phyloP scores from a whole-genome alignment of 2,113 vertebrate species.

The Poeciliopsis prolifica region DNA sequence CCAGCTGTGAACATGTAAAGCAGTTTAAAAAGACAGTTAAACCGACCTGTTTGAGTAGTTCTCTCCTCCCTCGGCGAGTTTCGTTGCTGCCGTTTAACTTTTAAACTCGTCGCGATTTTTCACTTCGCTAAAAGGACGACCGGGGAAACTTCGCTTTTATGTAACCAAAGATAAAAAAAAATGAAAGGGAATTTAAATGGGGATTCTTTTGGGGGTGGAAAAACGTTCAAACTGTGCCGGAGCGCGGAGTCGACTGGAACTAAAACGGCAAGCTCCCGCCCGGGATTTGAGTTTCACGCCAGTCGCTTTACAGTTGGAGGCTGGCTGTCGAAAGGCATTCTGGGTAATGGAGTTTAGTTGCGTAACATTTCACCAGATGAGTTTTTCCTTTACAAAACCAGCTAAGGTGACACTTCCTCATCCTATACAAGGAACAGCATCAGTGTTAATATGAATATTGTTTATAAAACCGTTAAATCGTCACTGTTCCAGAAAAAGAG shows the following conservation, averaged over 20 bases:
- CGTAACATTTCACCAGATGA: neutral
- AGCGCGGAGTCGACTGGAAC: accelerated
- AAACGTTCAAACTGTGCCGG: neutral
- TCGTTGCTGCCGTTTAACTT: neutral
- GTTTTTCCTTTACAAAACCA: neutral
- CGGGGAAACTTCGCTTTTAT: neutral
- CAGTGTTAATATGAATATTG: neutral
- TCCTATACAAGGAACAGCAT: too few species aligned
- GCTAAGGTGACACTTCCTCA: neutral
- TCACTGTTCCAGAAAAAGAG: neutral
- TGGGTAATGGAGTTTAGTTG: slow-evolving; percentile 62
- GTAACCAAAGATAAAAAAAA: neutral
- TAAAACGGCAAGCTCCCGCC: slow-evolving; percentile 62
- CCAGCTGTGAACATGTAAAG: neutral
- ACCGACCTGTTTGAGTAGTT: slow-evolving; percentile 58
- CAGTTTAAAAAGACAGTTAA: neutral
- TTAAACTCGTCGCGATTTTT: neutral
- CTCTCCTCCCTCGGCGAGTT: slow-evolving; percentile 15
- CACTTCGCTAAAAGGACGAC: neutral
- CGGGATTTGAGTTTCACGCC: slow-evolving; percentile 67
- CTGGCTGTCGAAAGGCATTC: slow-evolving; percentile 8
- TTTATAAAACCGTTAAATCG: neutral
- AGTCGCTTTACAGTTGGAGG: slow-evolving; percentile 30
- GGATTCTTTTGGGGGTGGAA: neutral
- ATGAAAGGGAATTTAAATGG: neutral